Base-by-base conservation (phyloP, 2,797 vertebrate species). In the Mionectes olivaceus region DNA sequence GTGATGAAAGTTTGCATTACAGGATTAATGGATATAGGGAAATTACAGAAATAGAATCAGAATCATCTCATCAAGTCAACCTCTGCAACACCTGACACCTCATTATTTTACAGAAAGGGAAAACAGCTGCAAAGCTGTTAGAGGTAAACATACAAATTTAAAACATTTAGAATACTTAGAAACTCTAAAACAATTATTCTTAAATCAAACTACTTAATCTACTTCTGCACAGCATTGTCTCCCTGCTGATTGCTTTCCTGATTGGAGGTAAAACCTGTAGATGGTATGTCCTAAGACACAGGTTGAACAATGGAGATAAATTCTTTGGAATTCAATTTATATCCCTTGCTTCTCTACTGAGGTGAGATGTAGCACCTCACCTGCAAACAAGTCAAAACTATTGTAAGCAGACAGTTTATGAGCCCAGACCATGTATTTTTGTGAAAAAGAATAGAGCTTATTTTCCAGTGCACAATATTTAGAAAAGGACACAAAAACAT, bases 401-500 rank as follows among this genome's bases (percentile, higher is more conserved):
- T 2, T 50, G 16, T 9, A 63, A 75, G 65, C 47, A 82, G 63
- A 69, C 16, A 67, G 37, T 57, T 95, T 33, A 84, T 43, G 55
- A 68, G 75, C 25, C 35, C 23, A 18, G 19, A 59, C 2, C 57
- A 41, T 9, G n/a, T 19, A 55, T 33, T 30, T 10, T 74, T n/a
- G 11, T 37, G 46, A 71, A 63, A 69, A 68, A 89, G 53, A 95
- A 92, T 3, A 23, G 32, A 95, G 49, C 41, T 77, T 79, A 52
- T 33, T 47, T 61, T 19, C 81, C 43, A 33, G 49, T 41, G 33
- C 63, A 69, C 46, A 32, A 13, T 33, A 71, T 32, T 70, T 83
- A 93, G 46, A 86, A 88, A 60, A n/a, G 37, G 46, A 95, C 95
- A 96, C 77, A 47, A 80, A 94, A 96, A 91, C 43, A 83, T 71